phyloP scores from a whole-genome alignment of 2,797 vertebrate genomes.

The Podarcis siculus region DNA sequence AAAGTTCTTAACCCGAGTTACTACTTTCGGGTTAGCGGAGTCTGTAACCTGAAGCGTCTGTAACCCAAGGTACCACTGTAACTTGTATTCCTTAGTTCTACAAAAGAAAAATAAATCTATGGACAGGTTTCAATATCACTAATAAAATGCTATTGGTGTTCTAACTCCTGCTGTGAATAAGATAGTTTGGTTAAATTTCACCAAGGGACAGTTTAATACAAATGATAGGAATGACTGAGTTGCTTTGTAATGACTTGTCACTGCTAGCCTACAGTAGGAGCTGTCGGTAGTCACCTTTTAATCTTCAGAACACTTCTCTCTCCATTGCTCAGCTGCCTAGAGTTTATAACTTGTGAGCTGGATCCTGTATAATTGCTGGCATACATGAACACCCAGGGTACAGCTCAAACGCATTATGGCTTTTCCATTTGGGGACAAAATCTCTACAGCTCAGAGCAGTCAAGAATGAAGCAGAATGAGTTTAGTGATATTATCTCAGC shows the following conservation, averaged over 20 bases:
- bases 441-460: not conserved
- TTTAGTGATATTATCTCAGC: constrained; percentile 12
- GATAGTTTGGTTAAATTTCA: constrained; percentile 24
- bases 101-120: not conserved
- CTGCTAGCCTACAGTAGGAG: not conserved
- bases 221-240: not conserved
- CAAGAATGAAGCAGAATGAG: not conserved
- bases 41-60: too few species aligned
- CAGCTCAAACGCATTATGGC: not conserved
- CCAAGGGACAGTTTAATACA: constrained; percentile 27
- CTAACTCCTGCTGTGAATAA: constrained; percentile 11
- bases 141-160: not conserved
- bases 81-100: not conserved
- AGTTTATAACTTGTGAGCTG: constrained; percentile 23
- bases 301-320: not conserved
- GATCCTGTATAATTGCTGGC: not conserved
- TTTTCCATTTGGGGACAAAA: constrained; percentile 24
- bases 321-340: not conserved
- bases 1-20: too few species aligned
- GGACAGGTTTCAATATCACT: not conserved
- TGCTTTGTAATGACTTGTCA: not conserved
- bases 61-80: too few species aligned
- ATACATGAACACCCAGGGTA: not conserved
- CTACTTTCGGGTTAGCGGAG: too few species aligned
- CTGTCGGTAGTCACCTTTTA: constrained; percentile 7